These are phyloP conservation scores for Eilema sororculum DNA, from an alignment of 2,888 invertebrate species.

Conservation along the genomic window DNA sequence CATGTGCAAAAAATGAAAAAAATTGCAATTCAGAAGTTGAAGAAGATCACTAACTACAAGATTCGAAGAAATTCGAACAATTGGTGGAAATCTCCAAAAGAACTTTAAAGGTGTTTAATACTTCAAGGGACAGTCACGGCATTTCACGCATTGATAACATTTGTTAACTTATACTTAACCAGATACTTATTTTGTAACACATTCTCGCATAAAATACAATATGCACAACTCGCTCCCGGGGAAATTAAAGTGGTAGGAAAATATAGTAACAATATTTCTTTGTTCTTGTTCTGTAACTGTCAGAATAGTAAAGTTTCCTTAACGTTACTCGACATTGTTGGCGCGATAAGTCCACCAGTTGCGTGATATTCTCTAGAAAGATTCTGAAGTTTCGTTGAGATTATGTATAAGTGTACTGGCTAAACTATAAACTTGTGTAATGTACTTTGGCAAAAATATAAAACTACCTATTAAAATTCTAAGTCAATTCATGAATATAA, in stretches of 20 bases:
- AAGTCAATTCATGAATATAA: too few species aligned
- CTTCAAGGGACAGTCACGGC: too few species aligned
- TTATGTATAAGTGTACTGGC: neutral
- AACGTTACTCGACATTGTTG: constrained; percentile 15
- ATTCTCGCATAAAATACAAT: neutral
- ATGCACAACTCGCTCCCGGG: neutral
- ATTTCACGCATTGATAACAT: too few species aligned
- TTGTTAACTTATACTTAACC: too few species aligned
- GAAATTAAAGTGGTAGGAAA: neutral
- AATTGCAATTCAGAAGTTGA: too few species aligned
- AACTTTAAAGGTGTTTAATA: too few species aligned
- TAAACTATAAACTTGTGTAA: too few species aligned
- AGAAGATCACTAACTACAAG: too few species aligned
- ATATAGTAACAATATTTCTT: constrained; percentile 3
- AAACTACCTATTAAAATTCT: too few species aligned
- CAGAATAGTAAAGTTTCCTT: constrained; percentile 10
- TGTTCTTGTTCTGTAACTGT: constrained; percentile 7
- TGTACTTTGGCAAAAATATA: neutral
- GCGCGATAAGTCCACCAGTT: constrained; percentile 5
- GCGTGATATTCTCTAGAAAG: constrained; percentile 10
- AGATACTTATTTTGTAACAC: neutral
- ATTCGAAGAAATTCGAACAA: too few species aligned
- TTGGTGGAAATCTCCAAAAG: too few species aligned
- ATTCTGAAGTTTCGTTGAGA: neutral
- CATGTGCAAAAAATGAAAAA: too few species aligned